Conservation (phyloP, 2,888 invertebrate species). For the Altica lythri region DNA sequence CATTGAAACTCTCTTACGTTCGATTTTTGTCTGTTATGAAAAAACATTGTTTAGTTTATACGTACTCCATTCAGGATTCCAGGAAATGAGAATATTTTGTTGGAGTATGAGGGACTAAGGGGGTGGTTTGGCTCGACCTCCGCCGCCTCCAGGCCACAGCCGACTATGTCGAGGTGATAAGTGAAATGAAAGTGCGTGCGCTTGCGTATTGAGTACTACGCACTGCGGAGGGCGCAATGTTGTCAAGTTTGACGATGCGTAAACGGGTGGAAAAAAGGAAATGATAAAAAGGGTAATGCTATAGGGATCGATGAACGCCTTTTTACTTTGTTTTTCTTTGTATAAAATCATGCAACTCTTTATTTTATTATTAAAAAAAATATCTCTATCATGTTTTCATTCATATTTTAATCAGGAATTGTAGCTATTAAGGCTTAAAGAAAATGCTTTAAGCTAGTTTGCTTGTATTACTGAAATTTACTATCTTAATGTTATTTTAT, state of each 20-base stretch:
- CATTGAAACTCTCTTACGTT: too few species aligned
- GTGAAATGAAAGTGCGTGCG: constrained; percentile 36
- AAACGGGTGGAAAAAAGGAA: not conserved
- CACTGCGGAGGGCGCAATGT: constrained; percentile 39
- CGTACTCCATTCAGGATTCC: too few species aligned
- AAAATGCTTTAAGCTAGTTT: too few species aligned
- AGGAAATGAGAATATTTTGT: constrained; percentile 2
- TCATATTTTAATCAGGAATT: too few species aligned
- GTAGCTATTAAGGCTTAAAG: too few species aligned
- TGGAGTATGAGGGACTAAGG: not conserved
- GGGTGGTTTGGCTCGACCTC: not conserved
- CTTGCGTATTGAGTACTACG: constrained; percentile 35
- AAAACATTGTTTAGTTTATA: too few species aligned
- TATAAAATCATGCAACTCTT: too few species aligned
- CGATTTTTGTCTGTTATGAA: too few species aligned
- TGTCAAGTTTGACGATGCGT: constrained; percentile 12
- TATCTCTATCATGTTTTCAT: too few species aligned
- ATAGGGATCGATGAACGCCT: not conserved
- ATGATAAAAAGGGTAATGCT: not conserved
- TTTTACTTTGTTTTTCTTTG: not conserved
- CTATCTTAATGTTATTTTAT: too few species aligned
- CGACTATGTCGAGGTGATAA: constrained; percentile 17
- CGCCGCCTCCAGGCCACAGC: constrained; percentile 6
- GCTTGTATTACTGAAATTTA: too few species aligned
- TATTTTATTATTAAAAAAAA: too few species aligned